Evolutionary conservation across 2,888 invertebrate species (phyloP).

Genomic region (Tachina fera): DNA sequence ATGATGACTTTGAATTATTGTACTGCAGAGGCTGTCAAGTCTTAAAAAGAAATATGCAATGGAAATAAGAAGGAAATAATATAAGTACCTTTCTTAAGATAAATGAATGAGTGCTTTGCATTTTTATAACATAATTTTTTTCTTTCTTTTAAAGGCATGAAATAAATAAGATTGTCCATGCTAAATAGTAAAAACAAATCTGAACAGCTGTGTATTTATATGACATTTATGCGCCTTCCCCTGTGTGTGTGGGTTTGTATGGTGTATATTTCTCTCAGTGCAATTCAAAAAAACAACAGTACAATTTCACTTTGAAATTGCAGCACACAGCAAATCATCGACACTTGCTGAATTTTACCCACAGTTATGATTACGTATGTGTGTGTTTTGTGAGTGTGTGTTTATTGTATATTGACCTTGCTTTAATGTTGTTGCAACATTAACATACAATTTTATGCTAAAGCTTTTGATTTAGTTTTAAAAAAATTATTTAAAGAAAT

Average conservation of each 20-base stretch:
- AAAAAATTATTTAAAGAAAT: slow-evolving; percentile 1
- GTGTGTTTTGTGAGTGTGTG: not conserved
- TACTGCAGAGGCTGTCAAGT: not conserved
- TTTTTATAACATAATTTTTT: slow-evolving; percentile 31
- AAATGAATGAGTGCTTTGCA: slow-evolving; percentile 18
- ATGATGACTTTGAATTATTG: slow-evolving; percentile 19
- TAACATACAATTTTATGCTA: slow-evolving; percentile 66
- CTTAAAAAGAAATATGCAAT: slow-evolving; percentile 8
- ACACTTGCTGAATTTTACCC: slow-evolving; percentile 60
- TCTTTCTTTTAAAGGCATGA: slow-evolving; percentile 26
- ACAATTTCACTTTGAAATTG: slow-evolving; percentile 40
- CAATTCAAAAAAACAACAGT: slow-evolving; percentile 23
- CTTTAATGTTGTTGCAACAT: slow-evolving; percentile 63
- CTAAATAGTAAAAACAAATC: not conserved
- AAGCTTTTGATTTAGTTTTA: slow-evolving; percentile 48
- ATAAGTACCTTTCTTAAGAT: slow-evolving; percentile 6
- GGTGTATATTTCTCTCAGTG: slow-evolving; percentile 49
- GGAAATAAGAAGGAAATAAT: not conserved
- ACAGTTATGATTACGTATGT: slow-evolving; percentile 6
- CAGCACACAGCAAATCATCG: slow-evolving; percentile 70
- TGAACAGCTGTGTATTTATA: not conserved
- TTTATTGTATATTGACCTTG: slow-evolving; percentile 63
- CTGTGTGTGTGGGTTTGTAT: not conserved
- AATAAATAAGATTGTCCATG: slow-evolving; percentile 22
- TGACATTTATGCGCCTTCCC: slow-evolving; percentile 9